Evolutionary conservation across 1,140 invertebrate species (phyloP).

Genomic region (Marisa cornuarietis): DNA sequence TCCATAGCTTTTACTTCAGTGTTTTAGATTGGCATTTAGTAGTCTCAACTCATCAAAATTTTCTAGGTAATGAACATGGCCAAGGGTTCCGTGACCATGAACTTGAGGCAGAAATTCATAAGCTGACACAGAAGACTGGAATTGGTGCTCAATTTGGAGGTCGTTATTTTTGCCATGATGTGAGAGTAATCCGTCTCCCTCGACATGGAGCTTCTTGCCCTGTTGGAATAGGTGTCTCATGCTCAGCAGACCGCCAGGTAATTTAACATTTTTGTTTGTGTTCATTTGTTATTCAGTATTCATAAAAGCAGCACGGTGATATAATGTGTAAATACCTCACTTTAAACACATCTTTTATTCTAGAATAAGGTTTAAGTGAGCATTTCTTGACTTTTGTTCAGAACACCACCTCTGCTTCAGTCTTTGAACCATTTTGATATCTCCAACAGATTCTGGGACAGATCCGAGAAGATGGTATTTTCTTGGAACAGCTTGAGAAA

Average conservation of each 20-base stretch:
- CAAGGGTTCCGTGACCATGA: slow-evolving; percentile 63
- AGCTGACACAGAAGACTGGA: slow-evolving; percentile 61
- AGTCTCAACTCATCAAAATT: not conserved
- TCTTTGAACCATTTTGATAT: slow-evolving; percentile 5
- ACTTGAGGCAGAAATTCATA: slow-evolving; percentile 61
- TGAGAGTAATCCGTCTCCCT: slow-evolving; percentile 64
- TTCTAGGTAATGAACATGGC: slow-evolving; percentile 66
- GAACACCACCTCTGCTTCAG: too few species aligned
- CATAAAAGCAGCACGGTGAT: too few species aligned
- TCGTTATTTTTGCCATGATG: slow-evolving; percentile 68
- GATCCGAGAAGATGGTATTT: slow-evolving; percentile 64
- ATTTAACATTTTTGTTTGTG: not conserved
- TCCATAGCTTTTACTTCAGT: not conserved
- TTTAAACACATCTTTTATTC: too few species aligned
- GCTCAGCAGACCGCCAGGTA: slow-evolving; percentile 67
- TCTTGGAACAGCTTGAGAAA: slow-evolving; percentile 65
- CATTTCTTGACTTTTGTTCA: too few species aligned
- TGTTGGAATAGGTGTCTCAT: slow-evolving; percentile 66
- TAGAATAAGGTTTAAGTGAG: too few species aligned
- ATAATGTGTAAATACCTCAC: too few species aligned
- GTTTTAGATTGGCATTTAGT: not conserved
- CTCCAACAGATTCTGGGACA: slow-evolving; percentile 58
- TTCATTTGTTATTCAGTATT: not conserved
- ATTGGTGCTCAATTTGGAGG: slow-evolving; percentile 68
- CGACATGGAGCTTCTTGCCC: slow-evolving; percentile 67